These are phyloP conservation scores for Maconellicoccus hirsutus DNA, from an alignment of 1,140 invertebrate species.

Conservation along the genomic window DNA sequence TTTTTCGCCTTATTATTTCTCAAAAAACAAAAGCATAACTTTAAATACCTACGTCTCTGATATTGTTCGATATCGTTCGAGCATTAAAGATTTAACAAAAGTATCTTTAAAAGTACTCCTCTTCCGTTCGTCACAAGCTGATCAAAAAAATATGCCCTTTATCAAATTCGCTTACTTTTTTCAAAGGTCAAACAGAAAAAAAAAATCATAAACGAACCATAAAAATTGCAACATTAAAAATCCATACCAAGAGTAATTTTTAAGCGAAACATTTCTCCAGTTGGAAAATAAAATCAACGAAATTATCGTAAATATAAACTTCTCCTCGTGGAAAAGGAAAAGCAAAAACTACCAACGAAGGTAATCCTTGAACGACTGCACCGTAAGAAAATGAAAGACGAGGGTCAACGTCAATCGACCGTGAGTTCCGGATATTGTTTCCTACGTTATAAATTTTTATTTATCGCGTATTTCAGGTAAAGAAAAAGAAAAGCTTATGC, in stretches of 20 bases:
- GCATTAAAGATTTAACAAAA: conserved; percentile 1
- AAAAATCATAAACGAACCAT: too few relatives aligned
- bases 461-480: not conserved
- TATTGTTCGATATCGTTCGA: not conserved
- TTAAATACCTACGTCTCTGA: not conserved
- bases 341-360: not conserved
- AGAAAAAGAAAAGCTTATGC: not conserved
- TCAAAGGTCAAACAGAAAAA: too few relatives aligned
- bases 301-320: conserved; percentile 5
- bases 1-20: not conserved
- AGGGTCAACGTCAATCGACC: conserved; percentile 2
- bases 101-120: not conserved
- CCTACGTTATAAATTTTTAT: conserved; percentile 10
- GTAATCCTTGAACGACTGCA: not conserved
- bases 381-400: not conserved
- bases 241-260: too few relatives aligned
- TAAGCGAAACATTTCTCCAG: not conserved
- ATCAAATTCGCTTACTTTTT: too few relatives aligned
- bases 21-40: not conserved
- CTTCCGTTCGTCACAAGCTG: too few relatives aligned
- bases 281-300: not conserved
- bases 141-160: too few relatives aligned
- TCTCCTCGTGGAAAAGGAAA: not conserved
- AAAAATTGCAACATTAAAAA: too few relatives aligned
- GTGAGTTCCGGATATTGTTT: conserved; percentile 8